Percentiles rank a stretch among this genome's conserved stretches.
Conservation (phyloP, 2,888 invertebrate species). For the Tineola bisselliella region DNA sequence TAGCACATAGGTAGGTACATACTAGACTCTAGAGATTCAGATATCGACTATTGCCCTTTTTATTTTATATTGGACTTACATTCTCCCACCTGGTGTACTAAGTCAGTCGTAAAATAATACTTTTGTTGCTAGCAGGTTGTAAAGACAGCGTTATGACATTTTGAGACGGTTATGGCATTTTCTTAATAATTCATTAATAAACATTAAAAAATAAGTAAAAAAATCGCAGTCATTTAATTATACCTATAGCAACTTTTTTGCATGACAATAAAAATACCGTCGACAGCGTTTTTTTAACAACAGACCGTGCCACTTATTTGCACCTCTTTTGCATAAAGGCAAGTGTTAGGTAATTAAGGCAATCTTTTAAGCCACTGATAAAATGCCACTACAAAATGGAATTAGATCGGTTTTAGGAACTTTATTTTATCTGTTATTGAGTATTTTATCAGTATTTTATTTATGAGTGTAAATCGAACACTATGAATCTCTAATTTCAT, state of each 20-base stretch:
- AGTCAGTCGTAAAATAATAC: slow-evolving; percentile 37
- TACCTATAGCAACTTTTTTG: too few relatives aligned
- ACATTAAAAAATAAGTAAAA: too few relatives aligned
- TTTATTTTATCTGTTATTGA: not conserved
- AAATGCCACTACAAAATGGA: not conserved
- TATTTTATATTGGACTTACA: not conserved
- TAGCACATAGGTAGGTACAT: too few relatives aligned
- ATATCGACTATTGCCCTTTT: too few relatives aligned
- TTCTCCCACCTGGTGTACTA: not conserved
- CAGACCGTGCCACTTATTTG: not conserved
- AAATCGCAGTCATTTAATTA: too few relatives aligned
- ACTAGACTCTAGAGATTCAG: too few relatives aligned
- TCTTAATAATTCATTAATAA: too few relatives aligned
- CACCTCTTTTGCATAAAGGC: not conserved
- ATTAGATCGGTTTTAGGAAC: not conserved
- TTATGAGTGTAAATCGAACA: too few relatives aligned
- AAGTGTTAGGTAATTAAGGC: not conserved
- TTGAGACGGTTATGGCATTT: not conserved
- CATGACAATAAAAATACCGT: not conserved
- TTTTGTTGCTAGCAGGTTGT: slow-evolving; percentile 33
- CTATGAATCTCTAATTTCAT: too few relatives aligned
- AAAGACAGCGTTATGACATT: not conserved
- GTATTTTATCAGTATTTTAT: too few relatives aligned
- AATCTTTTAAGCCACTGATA: not conserved
- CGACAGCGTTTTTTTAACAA: not conserved